Base-by-base conservation (phyloP, 2,888 invertebrate genomes). In the Eilema griseolum region DNA sequence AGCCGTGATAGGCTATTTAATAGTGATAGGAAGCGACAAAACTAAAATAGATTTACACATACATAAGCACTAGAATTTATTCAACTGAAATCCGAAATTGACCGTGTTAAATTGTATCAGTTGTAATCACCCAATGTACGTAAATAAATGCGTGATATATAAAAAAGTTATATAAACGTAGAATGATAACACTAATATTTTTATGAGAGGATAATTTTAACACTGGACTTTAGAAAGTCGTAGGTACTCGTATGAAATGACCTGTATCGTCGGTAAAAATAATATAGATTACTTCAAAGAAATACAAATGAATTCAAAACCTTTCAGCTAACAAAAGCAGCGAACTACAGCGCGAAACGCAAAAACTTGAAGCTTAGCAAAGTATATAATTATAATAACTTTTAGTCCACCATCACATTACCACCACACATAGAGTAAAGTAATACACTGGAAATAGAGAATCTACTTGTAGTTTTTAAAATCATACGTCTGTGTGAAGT, bases 141-240 rank as follows among this genome's bases (percentile, higher is more conserved):
- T 20, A 46, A 41, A 60, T 57, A 62, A 68, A 66, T 31, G 5
- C 46, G 16, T 24, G 28, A 41, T 65, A 69, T 12, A 65, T 66
- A 66, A 41, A 26, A 62, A 66, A 71, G 66, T 24, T 33, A 61
- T 59, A 33, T 52, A 46, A 71, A 70, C 28, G 28, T 52, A 69
- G 69, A 71, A 67, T 73, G 76, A 70, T 70, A 77, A 74, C 73
- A 83, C 70, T 69, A 59, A 60, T 72, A 66, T 63, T 61, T 72
- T 8, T 16, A 78, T 52, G 69, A 61, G 57, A 57, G 61, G 67
- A 68, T 68, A 72, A 78, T 79, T 78, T 78, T 75, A 71, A 76
- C 80, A 82, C 79, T 83, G 80, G 77, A 81, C 78, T 81, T 82
- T 83, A 85, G 85, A 85, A 85, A 85, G 83, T 86, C 79, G 78